phyloP scores from a whole-genome alignment of 2,888 invertebrate species.

The Furcula furcula region DNA sequence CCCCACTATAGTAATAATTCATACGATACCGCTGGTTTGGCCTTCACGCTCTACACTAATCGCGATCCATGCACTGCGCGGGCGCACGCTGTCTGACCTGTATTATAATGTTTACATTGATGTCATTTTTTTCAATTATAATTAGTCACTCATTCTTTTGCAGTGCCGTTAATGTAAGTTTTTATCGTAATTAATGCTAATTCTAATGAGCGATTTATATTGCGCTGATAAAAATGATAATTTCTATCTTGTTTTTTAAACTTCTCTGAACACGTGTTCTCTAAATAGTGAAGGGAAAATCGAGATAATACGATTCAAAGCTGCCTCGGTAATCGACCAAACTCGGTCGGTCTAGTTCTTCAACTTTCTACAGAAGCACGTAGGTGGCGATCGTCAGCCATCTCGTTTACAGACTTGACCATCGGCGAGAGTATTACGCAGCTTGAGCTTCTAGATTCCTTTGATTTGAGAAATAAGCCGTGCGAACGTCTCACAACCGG shows the following conservation, averaged over 20 bases:
- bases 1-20: constrained; percentile 36
- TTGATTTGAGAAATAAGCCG: constrained; percentile 21
- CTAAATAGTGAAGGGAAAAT: constrained; percentile 43
- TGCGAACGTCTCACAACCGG: constrained; percentile 23
- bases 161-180: constrained; percentile 3
- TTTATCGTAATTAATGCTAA: constrained; percentile 17
- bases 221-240: neutral
- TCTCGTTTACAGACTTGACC: constrained; percentile 46
- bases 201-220: neutral
- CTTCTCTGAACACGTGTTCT: constrained; percentile 3
- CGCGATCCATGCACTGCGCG: constrained; percentile 43
- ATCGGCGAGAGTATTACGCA: constrained; percentile 32
- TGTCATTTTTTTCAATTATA: constrained; percentile 27
- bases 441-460: constrained; percentile 25
- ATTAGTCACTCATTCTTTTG: constrained; percentile 16
- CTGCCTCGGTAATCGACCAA: constrained; percentile 55
- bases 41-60: constrained; percentile 65
- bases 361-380: constrained; percentile 73
- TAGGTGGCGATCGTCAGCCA: constrained; percentile 56
- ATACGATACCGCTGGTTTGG: constrained; percentile 51
- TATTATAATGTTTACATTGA: constrained; percentile 42
- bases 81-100: constrained; percentile 42
- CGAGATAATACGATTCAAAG: constrained; percentile 51
- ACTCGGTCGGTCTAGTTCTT: constrained; percentile 70
- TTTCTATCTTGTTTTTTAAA: neutral